Percentiles rank a stretch among this genome's conserved stretches.
These are phyloP conservation scores for Tiliqua scincoides DNA, from an alignment of 2,113 vertebrate genomes.

Conservation along the genomic window DNA sequence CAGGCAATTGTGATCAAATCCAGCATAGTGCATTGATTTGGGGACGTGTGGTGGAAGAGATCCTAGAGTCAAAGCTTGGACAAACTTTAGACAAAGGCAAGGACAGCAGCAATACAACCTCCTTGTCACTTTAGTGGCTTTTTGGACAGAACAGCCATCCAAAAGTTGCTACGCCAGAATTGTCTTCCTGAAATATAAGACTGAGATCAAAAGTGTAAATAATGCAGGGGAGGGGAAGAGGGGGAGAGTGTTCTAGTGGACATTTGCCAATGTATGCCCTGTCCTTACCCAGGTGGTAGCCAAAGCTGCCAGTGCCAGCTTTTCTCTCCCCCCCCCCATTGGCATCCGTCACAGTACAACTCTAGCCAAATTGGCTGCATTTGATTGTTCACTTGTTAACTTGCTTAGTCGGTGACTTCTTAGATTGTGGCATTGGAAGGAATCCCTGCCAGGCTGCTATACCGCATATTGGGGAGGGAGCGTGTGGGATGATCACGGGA, in stretches of 20 bases:
- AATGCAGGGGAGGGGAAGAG: not conserved
- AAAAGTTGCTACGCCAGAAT: not conserved
- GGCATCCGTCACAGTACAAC: conserved; percentile 18
- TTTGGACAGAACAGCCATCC: not conserved
- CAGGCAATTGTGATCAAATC: not conserved
- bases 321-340: not conserved
- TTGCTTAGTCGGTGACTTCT: conserved; percentile 30
- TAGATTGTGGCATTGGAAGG: conserved; percentile 19
- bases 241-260: not conserved
- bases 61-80: not conserved
- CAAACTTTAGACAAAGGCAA: not conserved
- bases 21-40: not conserved
- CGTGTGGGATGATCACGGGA: not conserved
- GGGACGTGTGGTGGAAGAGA: not conserved
- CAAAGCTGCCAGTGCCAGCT: conserved; percentile 6
- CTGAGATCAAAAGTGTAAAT: not conserved
- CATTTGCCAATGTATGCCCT: conserved; percentile 2
- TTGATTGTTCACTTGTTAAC: conserved; percentile 36
- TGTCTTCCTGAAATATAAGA: not conserved
- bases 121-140: too few relatives aligned
- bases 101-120: not conserved
- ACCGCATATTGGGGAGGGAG: conserved; percentile 5
- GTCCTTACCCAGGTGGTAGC: conserved; percentile 23
- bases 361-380: conserved; percentile 41
- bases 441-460: conserved; percentile 27